These are phyloP conservation scores for Cotesia congregata DNA, from an alignment of 2,888 invertebrate species.

Conservation along the genomic window DNA sequence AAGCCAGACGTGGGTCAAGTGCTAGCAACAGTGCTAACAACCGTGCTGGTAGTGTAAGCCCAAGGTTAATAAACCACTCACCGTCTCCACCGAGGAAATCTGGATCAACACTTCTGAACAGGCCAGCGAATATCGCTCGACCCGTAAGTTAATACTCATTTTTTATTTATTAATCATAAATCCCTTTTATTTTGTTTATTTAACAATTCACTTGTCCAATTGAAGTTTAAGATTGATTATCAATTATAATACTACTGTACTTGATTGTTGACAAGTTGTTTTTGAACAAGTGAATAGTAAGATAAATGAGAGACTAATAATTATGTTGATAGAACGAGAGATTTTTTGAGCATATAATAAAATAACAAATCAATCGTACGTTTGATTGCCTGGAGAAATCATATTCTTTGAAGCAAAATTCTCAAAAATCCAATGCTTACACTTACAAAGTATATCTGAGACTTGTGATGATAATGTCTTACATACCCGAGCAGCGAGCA, in stretches of 20 bases:
- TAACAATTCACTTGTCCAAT: too few species aligned
- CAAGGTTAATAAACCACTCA: conserved; percentile 70
- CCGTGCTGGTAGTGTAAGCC: conserved; percentile 70
- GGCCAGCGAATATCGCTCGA: conserved; percentile 78
- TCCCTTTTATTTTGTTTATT: neutral
- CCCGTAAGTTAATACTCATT: conserved; percentile 74
- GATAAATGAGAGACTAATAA: too few species aligned
- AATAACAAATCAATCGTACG: too few species aligned
- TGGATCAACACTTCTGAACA: conserved; percentile 74
- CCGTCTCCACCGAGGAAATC: conserved; percentile 73
- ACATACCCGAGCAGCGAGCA: conserved; percentile 26
- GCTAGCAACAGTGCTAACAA: conserved; percentile 70
- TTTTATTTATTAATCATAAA: neutral
- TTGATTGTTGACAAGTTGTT: too few species aligned
- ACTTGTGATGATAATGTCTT: conserved; percentile 42
- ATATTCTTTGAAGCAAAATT: neutral
- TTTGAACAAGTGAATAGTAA: too few species aligned
- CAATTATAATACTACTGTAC: too few species aligned
- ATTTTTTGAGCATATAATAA: too few species aligned
- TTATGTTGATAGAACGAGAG: too few species aligned
- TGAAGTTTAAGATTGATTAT: too few species aligned
- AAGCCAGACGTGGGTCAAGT: conserved; percentile 69
- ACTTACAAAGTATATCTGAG: neutral
- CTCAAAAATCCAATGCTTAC: neutral
- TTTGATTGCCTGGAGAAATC: too few species aligned